Conservation (phyloP, 2,113 vertebrate species). For the Gnathonemus longibarbis region DNA sequence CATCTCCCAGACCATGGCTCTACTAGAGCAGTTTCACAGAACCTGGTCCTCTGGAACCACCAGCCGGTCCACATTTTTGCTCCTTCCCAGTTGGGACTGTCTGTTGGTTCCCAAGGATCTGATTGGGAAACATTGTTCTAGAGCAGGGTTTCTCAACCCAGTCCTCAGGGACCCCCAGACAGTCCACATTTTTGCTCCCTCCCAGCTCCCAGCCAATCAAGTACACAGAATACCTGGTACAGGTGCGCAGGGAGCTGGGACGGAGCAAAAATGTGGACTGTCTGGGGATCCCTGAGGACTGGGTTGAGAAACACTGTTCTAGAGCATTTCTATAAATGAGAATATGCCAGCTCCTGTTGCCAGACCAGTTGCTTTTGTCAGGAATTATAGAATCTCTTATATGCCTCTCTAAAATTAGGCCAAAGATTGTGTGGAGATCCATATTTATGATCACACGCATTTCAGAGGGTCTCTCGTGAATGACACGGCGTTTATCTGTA, state of each 20-base stretch:
- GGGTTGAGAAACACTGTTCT: not conserved
- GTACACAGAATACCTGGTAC: no score
- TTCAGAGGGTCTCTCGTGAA: not conserved
- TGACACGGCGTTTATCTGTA: no score
- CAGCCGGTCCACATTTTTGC: not conserved
- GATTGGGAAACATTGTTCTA: not conserved
- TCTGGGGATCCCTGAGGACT: no score
- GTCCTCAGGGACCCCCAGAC: no score
- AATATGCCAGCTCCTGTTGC: not conserved
- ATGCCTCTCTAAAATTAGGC: not conserved
- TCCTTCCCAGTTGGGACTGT: not conserved
- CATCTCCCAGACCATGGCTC: not conserved
- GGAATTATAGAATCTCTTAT: not conserved
- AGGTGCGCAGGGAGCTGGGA: no score
- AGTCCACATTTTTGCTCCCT: no score
- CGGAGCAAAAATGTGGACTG: no score
- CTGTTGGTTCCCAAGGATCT: not conserved
- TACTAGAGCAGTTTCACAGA: not conserved
- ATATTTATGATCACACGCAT: not conserved
- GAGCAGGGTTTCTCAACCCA: no score
- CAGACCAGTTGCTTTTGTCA: not conserved
- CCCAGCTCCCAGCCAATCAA: no score
- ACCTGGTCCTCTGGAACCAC: not conserved
- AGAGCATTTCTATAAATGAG: not conserved
- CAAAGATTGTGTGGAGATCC: not conserved